These are phyloP conservation scores for Sturnira hondurensis DNA, from an alignment of 2,113 vertebrate genomes.

Conservation along the genomic window DNA sequence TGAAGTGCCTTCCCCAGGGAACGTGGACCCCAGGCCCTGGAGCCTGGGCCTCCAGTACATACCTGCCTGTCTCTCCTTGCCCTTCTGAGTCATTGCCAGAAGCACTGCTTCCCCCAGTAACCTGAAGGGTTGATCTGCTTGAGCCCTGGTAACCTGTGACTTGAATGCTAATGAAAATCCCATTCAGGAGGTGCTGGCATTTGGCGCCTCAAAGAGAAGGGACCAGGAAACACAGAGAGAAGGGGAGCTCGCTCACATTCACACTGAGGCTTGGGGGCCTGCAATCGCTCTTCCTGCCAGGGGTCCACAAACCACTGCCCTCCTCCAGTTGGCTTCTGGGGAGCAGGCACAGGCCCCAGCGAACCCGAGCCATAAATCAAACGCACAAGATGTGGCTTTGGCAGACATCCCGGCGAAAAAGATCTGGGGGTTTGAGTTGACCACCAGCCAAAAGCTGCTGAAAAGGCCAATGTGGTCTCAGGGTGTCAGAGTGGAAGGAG, in stretches of 20 bases:
- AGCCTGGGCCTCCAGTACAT: not conserved
- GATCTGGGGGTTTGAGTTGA: slow-evolving; percentile 73
- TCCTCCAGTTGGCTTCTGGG: slow-evolving; percentile 60
- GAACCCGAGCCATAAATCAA: slow-evolving; percentile 73
- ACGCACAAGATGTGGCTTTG: slow-evolving; percentile 68
- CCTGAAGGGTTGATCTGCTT: not conserved
- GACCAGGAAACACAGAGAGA: slow-evolving; percentile 9
- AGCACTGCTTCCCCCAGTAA: not conserved
- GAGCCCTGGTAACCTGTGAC: not conserved
- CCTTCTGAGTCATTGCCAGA: not conserved
- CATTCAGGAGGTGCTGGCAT: not conserved
- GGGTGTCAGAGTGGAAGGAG: not conserved
- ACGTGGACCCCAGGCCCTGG: not conserved
- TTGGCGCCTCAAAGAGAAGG: not conserved
- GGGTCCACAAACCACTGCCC: slow-evolving; percentile 5
- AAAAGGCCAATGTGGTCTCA: slow-evolving; percentile 42
- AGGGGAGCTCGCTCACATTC: not conserved
- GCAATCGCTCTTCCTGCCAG: not conserved
- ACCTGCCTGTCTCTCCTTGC: not conserved
- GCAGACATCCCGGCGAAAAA: slow-evolving; percentile 62
- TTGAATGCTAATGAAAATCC: slow-evolving; percentile 32
- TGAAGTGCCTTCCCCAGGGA: rapidly evolving
- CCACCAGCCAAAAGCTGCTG: slow-evolving; percentile 68
- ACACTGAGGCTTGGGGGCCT: not conserved
- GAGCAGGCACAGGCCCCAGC: slow-evolving; percentile 42